A percentile compares a stretch with the other conserved stretches of the same genome.
phyloP scores from a whole-genome alignment of 1,140 invertebrate genomes.

The Hormaphis cornu region DNA sequence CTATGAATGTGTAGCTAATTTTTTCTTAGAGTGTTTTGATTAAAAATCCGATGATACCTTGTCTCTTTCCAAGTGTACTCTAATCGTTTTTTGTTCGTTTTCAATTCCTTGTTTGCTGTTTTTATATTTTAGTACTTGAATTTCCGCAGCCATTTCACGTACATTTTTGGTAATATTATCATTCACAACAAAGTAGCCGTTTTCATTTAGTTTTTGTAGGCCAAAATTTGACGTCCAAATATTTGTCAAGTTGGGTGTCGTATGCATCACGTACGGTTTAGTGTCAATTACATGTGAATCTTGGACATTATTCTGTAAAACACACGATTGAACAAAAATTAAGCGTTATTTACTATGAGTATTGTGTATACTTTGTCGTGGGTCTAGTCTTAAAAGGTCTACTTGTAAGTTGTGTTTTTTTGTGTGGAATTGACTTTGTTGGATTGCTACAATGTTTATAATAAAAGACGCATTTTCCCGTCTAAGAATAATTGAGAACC shows the following conservation, averaged over 20 bases:
- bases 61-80: background rate
- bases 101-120: background rate
- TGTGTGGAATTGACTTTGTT: too few species aligned
- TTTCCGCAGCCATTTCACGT: too few species aligned
- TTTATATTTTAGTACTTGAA: background rate
- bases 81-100: background rate
- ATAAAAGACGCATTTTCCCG: too few species aligned
- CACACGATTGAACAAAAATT: too few species aligned
- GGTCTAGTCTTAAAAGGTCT: too few species aligned
- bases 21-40: too few species aligned
- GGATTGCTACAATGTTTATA: too few species aligned
- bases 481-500: too few species aligned
- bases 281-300: background rate
- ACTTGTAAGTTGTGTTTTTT: too few species aligned
- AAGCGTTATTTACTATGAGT: background rate
- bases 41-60: too few species aligned
- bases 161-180: background rate
- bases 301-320: background rate
- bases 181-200: background rate
- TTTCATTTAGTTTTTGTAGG: background rate
- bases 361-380: background rate
- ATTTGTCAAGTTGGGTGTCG: background rate
- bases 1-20: too few species aligned
- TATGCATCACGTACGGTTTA: background rate
- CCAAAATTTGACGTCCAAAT: background rate